Conservation (phyloP, 2,888 invertebrate genomes). For the Spisula solida region DNA sequence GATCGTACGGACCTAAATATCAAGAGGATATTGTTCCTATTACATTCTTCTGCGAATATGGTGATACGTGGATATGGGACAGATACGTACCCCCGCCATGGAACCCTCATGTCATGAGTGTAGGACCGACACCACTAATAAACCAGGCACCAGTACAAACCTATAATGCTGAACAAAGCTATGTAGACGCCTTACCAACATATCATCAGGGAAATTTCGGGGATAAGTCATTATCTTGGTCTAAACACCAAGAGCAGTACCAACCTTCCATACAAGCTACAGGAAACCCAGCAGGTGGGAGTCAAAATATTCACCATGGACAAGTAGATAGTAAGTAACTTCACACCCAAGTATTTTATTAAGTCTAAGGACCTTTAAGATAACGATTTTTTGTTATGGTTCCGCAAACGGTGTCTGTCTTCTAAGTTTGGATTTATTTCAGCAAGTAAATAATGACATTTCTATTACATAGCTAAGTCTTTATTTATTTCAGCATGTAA, state of each 20-base stretch:
- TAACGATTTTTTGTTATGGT: no score
- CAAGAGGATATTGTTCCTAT: slow-evolving; percentile 43
- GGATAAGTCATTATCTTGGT: neutral
- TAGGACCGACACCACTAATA: neutral
- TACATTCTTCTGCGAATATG: slow-evolving; percentile 66
- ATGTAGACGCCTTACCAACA: neutral
- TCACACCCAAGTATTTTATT: neutral
- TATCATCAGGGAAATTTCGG: neutral
- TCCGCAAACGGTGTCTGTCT: no score
- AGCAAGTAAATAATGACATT: neutral
- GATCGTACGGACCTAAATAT: slow-evolving; percentile 42
- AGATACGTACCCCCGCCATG: neutral
- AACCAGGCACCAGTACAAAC: neutral
- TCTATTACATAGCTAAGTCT: neutral
- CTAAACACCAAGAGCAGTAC: neutral
- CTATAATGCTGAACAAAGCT: neutral
- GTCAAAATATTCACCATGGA: neutral
- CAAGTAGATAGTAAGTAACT: neutral
- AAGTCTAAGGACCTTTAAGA: no score
- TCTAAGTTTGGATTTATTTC: neutral
- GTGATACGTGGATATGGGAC: slow-evolving; percentile 60
- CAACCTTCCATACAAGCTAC: neutral
- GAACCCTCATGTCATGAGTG: neutral
- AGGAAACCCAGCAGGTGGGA: neutral
- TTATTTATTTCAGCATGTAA: neutral